Percentiles rank a stretch among this genome's conserved stretches.
phyloP scores from a whole-genome alignment of 2,113 vertebrate species.

The Semnornis frantzii region DNA sequence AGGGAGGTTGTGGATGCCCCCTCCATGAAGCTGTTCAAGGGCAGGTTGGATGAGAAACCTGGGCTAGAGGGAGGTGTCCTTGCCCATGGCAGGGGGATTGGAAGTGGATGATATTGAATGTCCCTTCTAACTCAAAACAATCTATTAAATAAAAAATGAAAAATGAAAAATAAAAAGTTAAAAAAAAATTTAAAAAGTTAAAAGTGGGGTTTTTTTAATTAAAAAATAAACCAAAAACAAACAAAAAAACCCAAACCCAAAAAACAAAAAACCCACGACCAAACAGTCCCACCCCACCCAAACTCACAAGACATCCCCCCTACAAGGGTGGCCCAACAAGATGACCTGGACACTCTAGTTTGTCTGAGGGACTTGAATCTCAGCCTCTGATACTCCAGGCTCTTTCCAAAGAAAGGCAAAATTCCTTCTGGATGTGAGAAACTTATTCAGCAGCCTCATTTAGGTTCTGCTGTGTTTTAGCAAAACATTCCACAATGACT shows the following conservation, averaged over 20 bases:
- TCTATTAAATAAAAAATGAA: not conserved
- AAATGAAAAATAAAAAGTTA: not conserved
- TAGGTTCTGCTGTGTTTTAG: not conserved
- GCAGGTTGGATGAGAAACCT: too few species aligned
- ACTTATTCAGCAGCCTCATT: not conserved
- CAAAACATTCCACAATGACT: not conserved
- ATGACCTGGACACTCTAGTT: not conserved
- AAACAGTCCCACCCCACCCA: not conserved
- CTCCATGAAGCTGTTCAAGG: too few species aligned
- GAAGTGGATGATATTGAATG: too few species aligned
- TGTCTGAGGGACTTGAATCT: not conserved
- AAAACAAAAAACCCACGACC: too few species aligned
- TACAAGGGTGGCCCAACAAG: not conserved
- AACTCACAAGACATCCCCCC: not conserved
- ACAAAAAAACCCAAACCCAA: not conserved
- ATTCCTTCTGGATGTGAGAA: conserved; percentile 2
- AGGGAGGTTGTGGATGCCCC: too few species aligned
- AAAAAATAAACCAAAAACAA: too few species aligned
- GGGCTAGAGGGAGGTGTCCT: too few species aligned
- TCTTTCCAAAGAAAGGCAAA: not conserved
- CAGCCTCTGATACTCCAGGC: not conserved
- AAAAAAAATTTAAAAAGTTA: too few species aligned
- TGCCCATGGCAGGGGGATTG: too few species aligned
- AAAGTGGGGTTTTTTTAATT: too few species aligned
- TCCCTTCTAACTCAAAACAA: too few species aligned